Evolutionary conservation across 2,113 vertebrate genomes (phyloP).

Genomic region (Pygoscelis adeliae): DNA sequence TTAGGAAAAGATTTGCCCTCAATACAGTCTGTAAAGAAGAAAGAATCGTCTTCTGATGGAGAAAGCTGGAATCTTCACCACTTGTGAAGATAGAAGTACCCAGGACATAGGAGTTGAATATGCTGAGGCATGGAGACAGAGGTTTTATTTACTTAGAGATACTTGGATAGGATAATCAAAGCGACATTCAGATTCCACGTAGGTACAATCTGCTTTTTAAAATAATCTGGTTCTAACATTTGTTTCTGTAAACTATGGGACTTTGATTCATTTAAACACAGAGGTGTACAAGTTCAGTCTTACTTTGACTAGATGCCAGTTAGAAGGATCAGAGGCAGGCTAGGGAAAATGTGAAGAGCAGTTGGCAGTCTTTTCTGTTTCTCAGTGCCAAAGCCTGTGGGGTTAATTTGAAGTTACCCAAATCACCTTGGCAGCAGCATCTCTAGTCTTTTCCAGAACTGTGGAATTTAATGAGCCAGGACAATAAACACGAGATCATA

Average conservation of each 20-base stretch:
- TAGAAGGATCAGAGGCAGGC: slow-evolving; percentile 58
- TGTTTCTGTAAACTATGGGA: slow-evolving; percentile 30
- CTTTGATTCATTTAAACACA: slow-evolving; percentile 28
- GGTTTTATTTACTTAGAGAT: neutral
- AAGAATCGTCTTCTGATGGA: slow-evolving; percentile 13
- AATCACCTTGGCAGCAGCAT: slow-evolving; percentile 22
- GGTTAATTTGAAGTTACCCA: slow-evolving; percentile 28
- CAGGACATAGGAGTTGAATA: neutral
- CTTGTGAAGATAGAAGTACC: neutral
- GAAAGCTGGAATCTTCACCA: slow-evolving; percentile 13
- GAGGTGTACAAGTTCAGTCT: slow-evolving; percentile 51
- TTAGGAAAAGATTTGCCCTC: neutral
- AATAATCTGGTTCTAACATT: neutral
- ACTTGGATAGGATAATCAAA: neutral
- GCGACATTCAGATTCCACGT: neutral
- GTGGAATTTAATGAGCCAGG: neutral
- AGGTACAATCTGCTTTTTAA: neutral
- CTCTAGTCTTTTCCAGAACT: slow-evolving; percentile 16
- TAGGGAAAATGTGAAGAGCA: slow-evolving; percentile 56
- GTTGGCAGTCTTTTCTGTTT: slow-evolving; percentile 55
- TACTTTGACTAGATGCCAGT: slow-evolving; percentile 67
- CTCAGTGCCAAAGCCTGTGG: slow-evolving; percentile 42
- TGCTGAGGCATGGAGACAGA: neutral
- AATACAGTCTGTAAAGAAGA: neutral
- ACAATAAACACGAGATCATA: slow-evolving; percentile 15